Percentiles rank a stretch among this genome's conserved stretches.
phyloP scores from a whole-genome alignment of 2,113 vertebrate genomes.

The Accipiter cooperii region DNA sequence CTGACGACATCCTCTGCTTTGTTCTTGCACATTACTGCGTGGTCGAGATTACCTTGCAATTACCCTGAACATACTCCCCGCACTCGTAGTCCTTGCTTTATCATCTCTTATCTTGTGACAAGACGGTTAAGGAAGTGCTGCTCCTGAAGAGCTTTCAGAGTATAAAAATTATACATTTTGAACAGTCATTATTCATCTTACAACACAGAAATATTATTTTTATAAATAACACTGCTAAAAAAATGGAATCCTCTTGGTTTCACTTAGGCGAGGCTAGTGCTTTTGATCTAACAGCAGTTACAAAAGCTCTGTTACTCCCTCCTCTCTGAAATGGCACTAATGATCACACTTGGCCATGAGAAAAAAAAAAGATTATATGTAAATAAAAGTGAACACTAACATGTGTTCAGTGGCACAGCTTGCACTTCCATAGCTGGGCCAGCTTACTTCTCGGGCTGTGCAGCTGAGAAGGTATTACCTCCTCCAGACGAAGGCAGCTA shows the following conservation, averaged over 20 bases:
- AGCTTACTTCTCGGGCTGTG: background rate
- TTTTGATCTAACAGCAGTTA: background rate
- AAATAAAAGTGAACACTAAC: background rate
- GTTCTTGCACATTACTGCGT: background rate
- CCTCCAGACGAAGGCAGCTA: background rate
- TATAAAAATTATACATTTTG: background rate
- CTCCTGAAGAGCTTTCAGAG: background rate
- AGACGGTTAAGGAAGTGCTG: background rate
- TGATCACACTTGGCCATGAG: background rate
- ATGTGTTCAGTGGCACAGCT: background rate
- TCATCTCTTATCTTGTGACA: background rate
- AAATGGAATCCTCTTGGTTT: background rate
- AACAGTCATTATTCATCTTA: background rate
- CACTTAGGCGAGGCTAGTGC: background rate
- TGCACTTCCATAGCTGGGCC: background rate
- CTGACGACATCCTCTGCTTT: background rate
- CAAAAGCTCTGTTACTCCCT: background rate
- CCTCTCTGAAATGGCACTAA: background rate
- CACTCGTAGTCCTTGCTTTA: rapidly evolving
- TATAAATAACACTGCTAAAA: background rate
- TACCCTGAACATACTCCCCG: background rate
- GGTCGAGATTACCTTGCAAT: background rate
- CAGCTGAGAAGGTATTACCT: background rate
- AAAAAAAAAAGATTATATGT: background rate
- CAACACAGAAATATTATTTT: background rate